Evolutionary conservation across 2,113 vertebrate genomes (phyloP), one percentile per base, ranked within the genome.

Genomic region (Ranitomeya variabilis): DNA sequence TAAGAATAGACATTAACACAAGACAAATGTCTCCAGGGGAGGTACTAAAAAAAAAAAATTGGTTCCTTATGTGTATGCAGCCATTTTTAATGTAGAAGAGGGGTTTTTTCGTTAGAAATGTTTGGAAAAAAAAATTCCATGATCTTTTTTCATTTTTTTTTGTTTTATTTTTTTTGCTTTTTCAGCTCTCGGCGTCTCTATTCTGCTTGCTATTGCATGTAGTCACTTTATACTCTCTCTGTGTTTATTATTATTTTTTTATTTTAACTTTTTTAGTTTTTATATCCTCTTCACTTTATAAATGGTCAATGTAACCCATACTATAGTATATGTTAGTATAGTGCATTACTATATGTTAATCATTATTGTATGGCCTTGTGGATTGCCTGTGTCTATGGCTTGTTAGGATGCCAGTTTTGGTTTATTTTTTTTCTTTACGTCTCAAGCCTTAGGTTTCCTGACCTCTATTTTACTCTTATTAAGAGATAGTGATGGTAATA

Each of bases 141-240:
- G 77, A 80, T 89, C 37, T 91, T 88, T 90, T 31, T 31, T 31
- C 2, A 1, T 31, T 31, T 31, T 31, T 31, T 31, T 31, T 31
- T 31, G 26, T 31, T 31, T 31, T 31, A 1, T 1, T 31, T 31
- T 31, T 31, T 31, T 31, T 31, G 26, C 26, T 31, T 95, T 90
- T 93, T 64, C 93, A 93, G 93, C 93, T 91, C 94, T 95, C 94
- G 95, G 94, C 95, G 90, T 92, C 93, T 93, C 92, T 94, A 90
- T 95, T 92, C 91, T 74, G 95, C 96, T 95, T 96, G 95, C 96
- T 95, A 94, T 92, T 91, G 95, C 95, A 95, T 97, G 95, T 97
- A 97, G 96, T 95, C 98, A 98, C 97, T 97, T 97, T 97, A 96
- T 95, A 94, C 93, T 91, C 92, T 91, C 91, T 92, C 91, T 92